Evolutionary conservation across 2,797 vertebrate species (phyloP).

Genomic region (Octomys mimax): DNA sequence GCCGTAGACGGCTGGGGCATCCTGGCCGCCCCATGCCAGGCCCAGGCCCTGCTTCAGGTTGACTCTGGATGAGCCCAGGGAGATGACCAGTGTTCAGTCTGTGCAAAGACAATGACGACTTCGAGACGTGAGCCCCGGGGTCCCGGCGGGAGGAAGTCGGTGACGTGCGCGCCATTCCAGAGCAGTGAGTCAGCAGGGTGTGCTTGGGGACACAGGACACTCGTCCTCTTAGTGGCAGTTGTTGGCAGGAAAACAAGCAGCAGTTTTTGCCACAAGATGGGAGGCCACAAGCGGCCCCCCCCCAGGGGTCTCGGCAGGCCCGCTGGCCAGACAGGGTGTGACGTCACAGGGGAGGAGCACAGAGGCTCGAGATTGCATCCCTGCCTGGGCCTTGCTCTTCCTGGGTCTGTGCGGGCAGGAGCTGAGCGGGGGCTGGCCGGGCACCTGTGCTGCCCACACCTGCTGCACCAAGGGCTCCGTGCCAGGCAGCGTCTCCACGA

Average conservation of each 20-base stretch:
- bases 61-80: conserved; percentile 71
- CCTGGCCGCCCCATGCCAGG: neutral
- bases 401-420: neutral
- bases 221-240: conserved; percentile 70
- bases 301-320: conserved; percentile 28
- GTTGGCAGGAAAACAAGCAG: conserved; percentile 61
- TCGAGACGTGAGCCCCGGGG: conserved; percentile 82
- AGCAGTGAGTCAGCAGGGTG: conserved; percentile 84
- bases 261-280: conserved; percentile 45
- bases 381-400: neutral
- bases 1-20: neutral
- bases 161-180: conserved; percentile 85
- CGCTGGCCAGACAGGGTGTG: conserved; percentile 49
- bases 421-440: rapidly evolving
- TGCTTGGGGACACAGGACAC: conserved; percentile 73
- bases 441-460: rapidly evolving
- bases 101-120: conserved; percentile 84
- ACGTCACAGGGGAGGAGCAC: conserved; percentile 72
- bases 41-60: neutral
- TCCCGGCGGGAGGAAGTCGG: conserved; percentile 81
- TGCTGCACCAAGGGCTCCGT: rapidly evolving
- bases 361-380: neutral
- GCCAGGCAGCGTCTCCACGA: neutral
- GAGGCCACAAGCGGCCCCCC: conserved; percentile 60
- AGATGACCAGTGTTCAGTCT: conserved; percentile 79